Base-by-base conservation (phyloP, 2,797 vertebrate species). In the Enoplosus armatus region DNA sequence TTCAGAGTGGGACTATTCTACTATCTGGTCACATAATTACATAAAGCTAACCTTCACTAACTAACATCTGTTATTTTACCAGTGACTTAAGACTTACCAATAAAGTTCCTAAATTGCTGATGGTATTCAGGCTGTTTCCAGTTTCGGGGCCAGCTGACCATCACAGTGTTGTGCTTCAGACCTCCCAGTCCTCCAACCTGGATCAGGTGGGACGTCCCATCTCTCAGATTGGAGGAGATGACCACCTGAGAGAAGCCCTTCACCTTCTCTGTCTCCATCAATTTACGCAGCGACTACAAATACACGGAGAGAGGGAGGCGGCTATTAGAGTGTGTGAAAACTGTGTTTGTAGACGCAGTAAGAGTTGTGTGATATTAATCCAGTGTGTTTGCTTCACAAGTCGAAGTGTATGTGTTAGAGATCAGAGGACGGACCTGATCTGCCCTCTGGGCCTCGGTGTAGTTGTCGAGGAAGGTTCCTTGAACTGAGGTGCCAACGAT, bases 191-290 rank as follows among this genome's bases (percentile, higher is more conserved):
- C 98, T 0, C 97, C 97, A 0, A 97, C 96, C 92, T 99, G 98
- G 85, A 99, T 97, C 85, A 99, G 94, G 83, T 99, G 98, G 62
- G 98, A 99, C 31, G 97, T 96, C n/a, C 97, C 98, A 0, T 99
- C 98, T 3, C 98, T 96, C 71, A 99, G 93, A 87, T 97, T 98
- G 66, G 98, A 98, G 54, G 98, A 99, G 83, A 98, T 95, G 73
- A 99, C 97, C 20, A 98, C 98, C 89, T 99, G 98, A 87, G 97
- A 97, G 93, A 99, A 99, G 54, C 98, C 98, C 79, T 99, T 99
- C 86, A 99, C 98, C 85, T 96, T 97, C 93, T 99, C 98, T 0
- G 96, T 94, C 90, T 99, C 98, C 98, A 99, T 99, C 87, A 98
- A 83, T 74, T 98, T 97, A 56, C 95, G 95, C 83, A 99, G 90